These are phyloP conservation scores for Coecobrya sp. DNA, from an alignment of 2,888 invertebrate species.

Conservation along the genomic window DNA sequence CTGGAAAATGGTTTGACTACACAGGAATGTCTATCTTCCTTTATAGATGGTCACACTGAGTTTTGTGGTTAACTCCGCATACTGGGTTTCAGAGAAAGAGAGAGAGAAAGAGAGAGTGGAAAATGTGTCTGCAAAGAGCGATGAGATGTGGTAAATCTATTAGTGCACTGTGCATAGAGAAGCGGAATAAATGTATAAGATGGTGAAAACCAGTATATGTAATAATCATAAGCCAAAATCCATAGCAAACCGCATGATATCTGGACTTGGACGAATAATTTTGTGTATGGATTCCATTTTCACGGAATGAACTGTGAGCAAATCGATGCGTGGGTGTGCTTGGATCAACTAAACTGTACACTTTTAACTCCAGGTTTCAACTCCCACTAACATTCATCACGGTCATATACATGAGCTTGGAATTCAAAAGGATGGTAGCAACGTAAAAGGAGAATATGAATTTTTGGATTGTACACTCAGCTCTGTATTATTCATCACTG, in stretches of 20 bases:
- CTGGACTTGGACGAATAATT: not conserved
- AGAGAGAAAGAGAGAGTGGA: not conserved
- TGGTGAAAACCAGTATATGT: not conserved
- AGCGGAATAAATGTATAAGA: not conserved
- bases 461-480: too few species aligned
- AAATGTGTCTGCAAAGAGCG: slow-evolving; percentile 10
- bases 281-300: not conserved
- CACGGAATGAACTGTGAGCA: not conserved
- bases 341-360: too few species aligned
- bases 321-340: too few species aligned
- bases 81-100: too few species aligned
- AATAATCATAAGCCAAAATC: slow-evolving; percentile 47
- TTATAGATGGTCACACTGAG: not conserved
- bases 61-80: slow-evolving; percentile 41
- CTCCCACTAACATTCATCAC: too few species aligned
- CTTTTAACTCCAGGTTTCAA: too few species aligned
- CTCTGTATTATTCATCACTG: too few species aligned
- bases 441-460: too few species aligned
- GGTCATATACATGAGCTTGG: too few species aligned
- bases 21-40: not conserved
- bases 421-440: too few species aligned
- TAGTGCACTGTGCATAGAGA: not conserved
- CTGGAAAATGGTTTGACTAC: not conserved
- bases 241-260: not conserved
- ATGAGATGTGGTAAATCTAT: slow-evolving; percentile 2